These are phyloP conservation scores for Rambutsinella grinnellia DNA, from an alignment of 2,888 invertebrate species.

Conservation along the genomic window DNA sequence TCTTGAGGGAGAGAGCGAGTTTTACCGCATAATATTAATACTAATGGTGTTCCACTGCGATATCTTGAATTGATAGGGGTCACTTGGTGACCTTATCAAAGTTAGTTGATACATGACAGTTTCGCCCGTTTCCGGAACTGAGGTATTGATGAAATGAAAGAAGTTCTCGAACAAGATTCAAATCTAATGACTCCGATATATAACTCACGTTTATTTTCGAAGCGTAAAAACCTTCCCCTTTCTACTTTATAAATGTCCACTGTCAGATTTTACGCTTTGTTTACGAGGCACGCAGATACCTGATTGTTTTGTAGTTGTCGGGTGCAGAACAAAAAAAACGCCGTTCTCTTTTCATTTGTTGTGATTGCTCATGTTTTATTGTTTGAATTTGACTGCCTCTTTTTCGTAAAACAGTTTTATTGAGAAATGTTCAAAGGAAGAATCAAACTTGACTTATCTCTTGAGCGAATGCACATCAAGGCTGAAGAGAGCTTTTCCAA, in stretches of 20 bases:
- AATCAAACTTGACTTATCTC: constrained; percentile 5
- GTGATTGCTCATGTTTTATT: no score
- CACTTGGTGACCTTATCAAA: no score
- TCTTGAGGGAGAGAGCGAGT: no score
- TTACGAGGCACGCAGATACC: constrained; percentile 48
- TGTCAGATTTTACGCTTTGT: constrained; percentile 40
- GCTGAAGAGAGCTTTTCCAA: not conserved
- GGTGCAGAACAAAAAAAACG: not conserved
- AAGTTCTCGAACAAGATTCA: constrained; percentile 7
- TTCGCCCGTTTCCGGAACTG: not conserved
- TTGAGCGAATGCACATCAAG: constrained; percentile 15
- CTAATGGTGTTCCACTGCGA: no score
- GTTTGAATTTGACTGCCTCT: constrained; percentile 12
- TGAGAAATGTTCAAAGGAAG: constrained; percentile 7
- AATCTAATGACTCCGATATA: constrained; percentile 3
- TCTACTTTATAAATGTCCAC: constrained; percentile 13
- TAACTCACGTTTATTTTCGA: no score
- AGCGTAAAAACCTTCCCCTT: no score
- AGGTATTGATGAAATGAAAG: constrained; percentile 17
- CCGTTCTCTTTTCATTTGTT: not conserved
- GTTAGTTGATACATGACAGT: no score
- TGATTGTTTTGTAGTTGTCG: constrained; percentile 17
- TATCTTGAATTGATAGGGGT: no score
- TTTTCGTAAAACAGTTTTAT: not conserved
- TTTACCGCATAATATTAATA: no score